Evolutionary conservation across 2,888 invertebrate species (phyloP), one percentile per base, ranked within the genome.

Genomic region (Epistrophella euchroma): DNA sequence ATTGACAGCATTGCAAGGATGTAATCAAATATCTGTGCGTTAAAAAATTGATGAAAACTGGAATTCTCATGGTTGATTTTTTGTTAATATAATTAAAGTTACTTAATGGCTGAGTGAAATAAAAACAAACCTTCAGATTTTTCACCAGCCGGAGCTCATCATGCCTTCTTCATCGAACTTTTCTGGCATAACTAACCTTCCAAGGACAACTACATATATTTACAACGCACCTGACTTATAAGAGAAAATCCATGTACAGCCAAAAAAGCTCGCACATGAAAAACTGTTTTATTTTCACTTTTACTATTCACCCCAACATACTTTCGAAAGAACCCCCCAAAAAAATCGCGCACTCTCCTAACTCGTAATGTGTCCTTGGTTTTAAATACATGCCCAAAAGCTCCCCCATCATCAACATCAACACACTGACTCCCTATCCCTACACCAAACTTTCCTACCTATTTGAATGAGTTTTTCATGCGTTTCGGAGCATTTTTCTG

Each of bases 341-440:
- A 75, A 68, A 64, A 70, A 52, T 75, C 71, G 74, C 79, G 75
- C 84, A 75, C 79, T 84, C 84, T 84, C 75, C 79, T 71, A 79
- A 71, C 71, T 79, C 32, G 64, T 37, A 74, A 62, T 62, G 70
- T 79, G 71, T 75, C 71, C 79, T 79, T 84, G 71, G 68, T 79
- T 66, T 52, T 75, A 66, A 71, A 83, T 74, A 80, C 75, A 84
- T 75, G 50, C 40, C 72, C 52, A 60, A 75, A 84, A 84, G 84
- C 84, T 84, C 71, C 71, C 71, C 2, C 58, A 15, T 35, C 58
- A 15, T 35, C 62, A 56, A 47, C n/a, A 64, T 52, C 22, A 22
- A 22, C 35, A 22, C 17, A 52, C 52, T 35, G 13, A 66, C 72
- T 50, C 47, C 52, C 52, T 32, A 28, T n/a, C n/a, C n/a, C n/a